A percentile compares a stretch with the other conserved stretches of the same genome.
Evolutionary conservation across 2,888 invertebrate genomes (phyloP).

Genomic region (Galerucella pusilla): DNA sequence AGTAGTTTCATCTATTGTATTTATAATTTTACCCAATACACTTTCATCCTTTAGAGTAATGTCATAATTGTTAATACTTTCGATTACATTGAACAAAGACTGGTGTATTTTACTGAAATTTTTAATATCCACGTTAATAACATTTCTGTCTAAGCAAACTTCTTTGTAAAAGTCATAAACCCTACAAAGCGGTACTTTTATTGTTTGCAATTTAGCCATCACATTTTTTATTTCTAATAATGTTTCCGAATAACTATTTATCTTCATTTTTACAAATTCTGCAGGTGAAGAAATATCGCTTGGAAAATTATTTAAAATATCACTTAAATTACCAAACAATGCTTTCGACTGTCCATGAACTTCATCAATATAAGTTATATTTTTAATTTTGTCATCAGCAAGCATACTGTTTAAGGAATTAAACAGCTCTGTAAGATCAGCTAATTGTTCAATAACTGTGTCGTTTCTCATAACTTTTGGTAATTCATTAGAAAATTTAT

Average conservation of each 20-base stretch:
- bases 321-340: background rate
- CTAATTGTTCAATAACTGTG: background rate
- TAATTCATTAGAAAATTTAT: constrained; percentile 4
- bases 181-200: constrained; percentile 40
- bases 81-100: constrained; percentile 40
- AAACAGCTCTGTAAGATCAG: background rate
- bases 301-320: background rate
- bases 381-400: background rate
- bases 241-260: constrained; percentile 11
- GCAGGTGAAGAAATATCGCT: constrained; percentile 12
- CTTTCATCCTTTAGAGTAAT: constrained; percentile 27
- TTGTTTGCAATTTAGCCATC: constrained; percentile 3
- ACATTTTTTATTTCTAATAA: constrained; percentile 12
- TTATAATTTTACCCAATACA: constrained; percentile 34
- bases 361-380: background rate
- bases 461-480: background rate
- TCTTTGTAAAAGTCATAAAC: constrained; percentile 40
- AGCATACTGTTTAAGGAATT: background rate
- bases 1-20: constrained; percentile 31
- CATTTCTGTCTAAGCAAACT: constrained; percentile 20
- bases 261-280: constrained; percentile 8
- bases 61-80: constrained; percentile 40
- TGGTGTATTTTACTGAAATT: constrained; percentile 40
- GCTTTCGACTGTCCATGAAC: background rate
- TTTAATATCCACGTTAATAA: constrained; percentile 24